These are phyloP conservation scores for Lepisosteus osseus DNA, from an alignment of 2,113 vertebrate genomes.

Conservation along the genomic window DNA sequence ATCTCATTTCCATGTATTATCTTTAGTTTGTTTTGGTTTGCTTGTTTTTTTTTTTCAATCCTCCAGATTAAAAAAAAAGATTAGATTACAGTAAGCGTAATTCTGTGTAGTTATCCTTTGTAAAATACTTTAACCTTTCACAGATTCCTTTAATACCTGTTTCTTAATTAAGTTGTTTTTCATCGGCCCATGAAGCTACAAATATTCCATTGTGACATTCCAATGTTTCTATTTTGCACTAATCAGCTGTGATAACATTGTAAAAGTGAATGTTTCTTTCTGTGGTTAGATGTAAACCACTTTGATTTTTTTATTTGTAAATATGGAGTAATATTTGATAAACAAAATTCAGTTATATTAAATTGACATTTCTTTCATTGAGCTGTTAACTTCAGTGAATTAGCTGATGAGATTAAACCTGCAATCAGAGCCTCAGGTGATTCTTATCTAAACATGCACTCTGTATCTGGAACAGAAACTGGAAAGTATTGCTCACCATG, in stretches of 20 bases:
- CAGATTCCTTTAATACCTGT: slow-evolving; percentile 42
- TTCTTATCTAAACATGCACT: slow-evolving; percentile 28
- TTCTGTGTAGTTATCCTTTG: slow-evolving; percentile 48
- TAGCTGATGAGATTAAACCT: slow-evolving; percentile 45
- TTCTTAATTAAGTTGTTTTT: slow-evolving; percentile 54
- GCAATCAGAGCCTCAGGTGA: slow-evolving; percentile 58
- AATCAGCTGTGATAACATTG: slow-evolving; percentile 31
- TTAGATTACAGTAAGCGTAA: slow-evolving; percentile 49
- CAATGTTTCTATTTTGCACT: slow-evolving; percentile 56
- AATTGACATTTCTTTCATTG: slow-evolving; percentile 28
- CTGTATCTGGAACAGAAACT: slow-evolving; percentile 23
- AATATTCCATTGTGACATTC: slow-evolving; percentile 63
- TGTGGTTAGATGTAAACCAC: slow-evolving; percentile 43
- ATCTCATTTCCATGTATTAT: slow-evolving; percentile 15
- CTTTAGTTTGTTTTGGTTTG: slow-evolving; percentile 18
- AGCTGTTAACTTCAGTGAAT: slow-evolving; percentile 37
- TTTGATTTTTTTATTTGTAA: slow-evolving; percentile 50
- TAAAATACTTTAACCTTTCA: slow-evolving; percentile 41
- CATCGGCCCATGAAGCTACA: slow-evolving; percentile 39
- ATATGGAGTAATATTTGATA: slow-evolving; percentile 42
- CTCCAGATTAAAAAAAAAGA: slow-evolving; percentile 55
- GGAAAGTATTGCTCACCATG: slow-evolving; percentile 31
- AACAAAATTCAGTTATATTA: slow-evolving; percentile 22
- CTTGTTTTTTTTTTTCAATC: slow-evolving; percentile 37
- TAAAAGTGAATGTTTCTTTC: slow-evolving; percentile 35